Conservation (phyloP, 2,888 invertebrate species). For the Cheilosia urbana region DNA sequence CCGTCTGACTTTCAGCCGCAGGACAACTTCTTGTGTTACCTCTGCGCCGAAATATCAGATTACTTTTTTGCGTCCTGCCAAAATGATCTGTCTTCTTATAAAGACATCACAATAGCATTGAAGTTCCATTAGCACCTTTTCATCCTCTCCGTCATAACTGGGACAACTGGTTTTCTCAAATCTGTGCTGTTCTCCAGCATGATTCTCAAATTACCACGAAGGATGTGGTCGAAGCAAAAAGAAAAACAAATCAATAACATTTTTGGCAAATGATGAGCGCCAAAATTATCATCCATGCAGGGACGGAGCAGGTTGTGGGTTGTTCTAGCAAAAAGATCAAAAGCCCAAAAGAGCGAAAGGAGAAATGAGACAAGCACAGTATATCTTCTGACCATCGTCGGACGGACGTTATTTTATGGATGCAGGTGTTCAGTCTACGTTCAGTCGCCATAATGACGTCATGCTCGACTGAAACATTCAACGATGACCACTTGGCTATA, state of each 20-base stretch:
- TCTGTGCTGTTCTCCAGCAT: slow-evolving; percentile 29
- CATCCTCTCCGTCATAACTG: slow-evolving; percentile 26
- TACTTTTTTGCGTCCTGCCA: slow-evolving; percentile 46
- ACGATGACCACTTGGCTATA: slow-evolving; percentile 41
- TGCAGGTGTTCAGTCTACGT: slow-evolving; percentile 74
- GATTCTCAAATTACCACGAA: slow-evolving; percentile 64
- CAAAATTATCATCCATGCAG: slow-evolving; percentile 40
- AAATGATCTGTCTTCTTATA: slow-evolving; percentile 56
- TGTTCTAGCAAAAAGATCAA: slow-evolving; percentile 26
- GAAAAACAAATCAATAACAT: slow-evolving; percentile 18
- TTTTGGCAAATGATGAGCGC: slow-evolving; percentile 54
- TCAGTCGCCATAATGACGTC: slow-evolving; percentile 68
- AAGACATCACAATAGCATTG: slow-evolving; percentile 65
- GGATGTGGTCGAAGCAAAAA: slow-evolving; percentile 39
- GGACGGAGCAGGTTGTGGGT: slow-evolving; percentile 36
- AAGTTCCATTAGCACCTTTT: slow-evolving; percentile 70
- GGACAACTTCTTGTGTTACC: slow-evolving; percentile 59
- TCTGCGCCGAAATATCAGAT: slow-evolving; percentile 51
- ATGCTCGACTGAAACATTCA: slow-evolving; percentile 23
- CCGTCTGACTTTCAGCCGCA: slow-evolving; percentile 37
- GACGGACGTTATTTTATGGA: slow-evolving; percentile 47
- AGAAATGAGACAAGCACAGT: not conserved
- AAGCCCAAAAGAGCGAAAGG: slow-evolving; percentile 30
- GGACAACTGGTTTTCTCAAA: slow-evolving; percentile 55
- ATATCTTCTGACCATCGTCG: slow-evolving; percentile 49